Evolutionary conservation across 2,888 invertebrate genomes (phyloP).

Genomic region (Callimorpha dominula): DNA sequence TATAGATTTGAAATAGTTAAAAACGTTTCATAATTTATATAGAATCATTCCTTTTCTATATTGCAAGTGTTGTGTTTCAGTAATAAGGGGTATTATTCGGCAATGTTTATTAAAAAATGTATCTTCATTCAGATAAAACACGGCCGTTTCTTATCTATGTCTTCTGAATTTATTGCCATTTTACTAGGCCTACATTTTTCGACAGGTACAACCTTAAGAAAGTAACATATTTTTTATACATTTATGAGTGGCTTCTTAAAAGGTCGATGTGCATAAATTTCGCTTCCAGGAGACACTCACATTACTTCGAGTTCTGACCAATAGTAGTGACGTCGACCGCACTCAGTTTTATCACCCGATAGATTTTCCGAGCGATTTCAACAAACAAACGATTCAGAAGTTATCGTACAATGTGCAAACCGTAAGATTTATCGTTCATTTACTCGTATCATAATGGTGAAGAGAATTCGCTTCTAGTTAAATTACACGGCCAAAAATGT

Average conservation of each 20-base stretch:
- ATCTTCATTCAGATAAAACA: no score
- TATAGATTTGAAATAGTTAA: background rate
- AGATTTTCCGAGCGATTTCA: slow-evolving; percentile 57
- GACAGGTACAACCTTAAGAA: background rate
- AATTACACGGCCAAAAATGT: slow-evolving; percentile 34
- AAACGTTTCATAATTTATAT: background rate
- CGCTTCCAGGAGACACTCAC: slow-evolving; percentile 19
- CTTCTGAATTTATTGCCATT: no score
- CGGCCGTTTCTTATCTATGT: background rate
- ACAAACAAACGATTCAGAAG: slow-evolving; percentile 52
- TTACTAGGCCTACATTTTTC: background rate
- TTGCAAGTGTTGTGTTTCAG: no score
- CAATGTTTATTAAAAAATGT: no score
- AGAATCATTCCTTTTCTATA: background rate
- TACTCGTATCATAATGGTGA: slow-evolving; percentile 42
- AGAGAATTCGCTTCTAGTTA: slow-evolving; percentile 31
- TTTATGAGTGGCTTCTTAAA: background rate
- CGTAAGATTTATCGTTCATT: slow-evolving; percentile 52
- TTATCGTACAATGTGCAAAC: slow-evolving; percentile 51
- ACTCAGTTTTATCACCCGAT: slow-evolving; percentile 56
- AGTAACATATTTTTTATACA: background rate
- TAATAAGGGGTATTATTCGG: no score
- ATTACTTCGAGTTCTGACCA: slow-evolving; percentile 31
- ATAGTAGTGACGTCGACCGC: slow-evolving; percentile 43
- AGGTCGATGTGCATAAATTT: slow-evolving; percentile 1